Evolutionary conservation across 2,113 vertebrate species (phyloP).

Genomic region (Gasterosteus aculeatus): DNA sequence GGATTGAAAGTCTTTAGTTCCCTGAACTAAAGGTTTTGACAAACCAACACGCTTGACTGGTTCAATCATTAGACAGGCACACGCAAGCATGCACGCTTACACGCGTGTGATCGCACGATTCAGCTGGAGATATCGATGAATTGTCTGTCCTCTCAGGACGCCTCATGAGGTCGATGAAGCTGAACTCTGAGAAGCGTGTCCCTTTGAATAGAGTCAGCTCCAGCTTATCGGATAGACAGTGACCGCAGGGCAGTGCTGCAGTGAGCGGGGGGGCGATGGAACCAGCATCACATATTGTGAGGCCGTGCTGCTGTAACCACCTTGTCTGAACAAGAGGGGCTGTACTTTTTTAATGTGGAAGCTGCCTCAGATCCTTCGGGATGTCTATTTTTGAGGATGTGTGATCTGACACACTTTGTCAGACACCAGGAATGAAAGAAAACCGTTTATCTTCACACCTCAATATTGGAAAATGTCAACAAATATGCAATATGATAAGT

Average conservation of each 20-base stretch:
- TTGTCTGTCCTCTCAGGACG: background rate
- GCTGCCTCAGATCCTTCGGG: slow-evolving; percentile 22
- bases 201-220: slow-evolving; percentile 3
- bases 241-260: background rate
- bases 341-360: background rate
- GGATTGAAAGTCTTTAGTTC: too few species aligned
- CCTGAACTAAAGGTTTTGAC: too few species aligned
- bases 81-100: background rate
- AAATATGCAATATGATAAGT: too few species aligned
- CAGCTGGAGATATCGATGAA: background rate
- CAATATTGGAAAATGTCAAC: background rate
- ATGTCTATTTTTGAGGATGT: slow-evolving; percentile 42
- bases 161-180: slow-evolving; percentile 25
- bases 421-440: background rate
- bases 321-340: background rate
- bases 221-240: background rate
- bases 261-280: background rate
- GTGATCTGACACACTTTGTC: slow-evolving; percentile 39
- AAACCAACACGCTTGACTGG: too few species aligned
- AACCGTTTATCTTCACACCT: background rate
- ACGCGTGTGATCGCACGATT: background rate
- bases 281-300: background rate
- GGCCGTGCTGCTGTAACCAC: background rate
- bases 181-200: slow-evolving; percentile 3
- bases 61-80: too few species aligned